Evolutionary conservation across 2,888 invertebrate genomes (phyloP).

Genomic region (Pterostichus madidus): DNA sequence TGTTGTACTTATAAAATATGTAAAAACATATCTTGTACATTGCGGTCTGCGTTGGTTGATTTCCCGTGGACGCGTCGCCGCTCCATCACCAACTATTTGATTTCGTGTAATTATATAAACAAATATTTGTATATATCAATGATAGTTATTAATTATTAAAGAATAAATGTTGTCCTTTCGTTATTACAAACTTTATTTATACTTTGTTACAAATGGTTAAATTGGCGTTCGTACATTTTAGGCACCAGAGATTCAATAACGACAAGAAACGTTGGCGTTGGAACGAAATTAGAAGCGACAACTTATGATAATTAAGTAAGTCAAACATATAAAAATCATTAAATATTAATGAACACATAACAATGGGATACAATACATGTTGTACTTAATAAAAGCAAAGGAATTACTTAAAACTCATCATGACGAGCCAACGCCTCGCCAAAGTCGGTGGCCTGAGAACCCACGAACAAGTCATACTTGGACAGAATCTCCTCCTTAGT

Average conservation of each 20-base stretch:
- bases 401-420: conserved; percentile 90
- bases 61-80: conserved; percentile 26
- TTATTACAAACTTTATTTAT: conserved; percentile 68
- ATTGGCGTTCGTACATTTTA: conserved; percentile 19
- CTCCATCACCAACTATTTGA: conserved; percentile 14
- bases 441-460: conserved; percentile 99
- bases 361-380: conserved; percentile 22
- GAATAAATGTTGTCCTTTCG: conserved; percentile 74
- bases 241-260: conserved; percentile 40
- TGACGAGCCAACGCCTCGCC: conserved; percentile 97
- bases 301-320: not conserved
- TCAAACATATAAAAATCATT: not conserved
- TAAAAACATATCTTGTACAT: conserved; percentile 67
- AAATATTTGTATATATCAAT: conserved; percentile 71
- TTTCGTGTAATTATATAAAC: conserved; percentile 61
- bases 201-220: conserved; percentile 20
- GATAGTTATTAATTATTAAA: conserved; percentile 72
- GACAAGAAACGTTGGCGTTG: not conserved
- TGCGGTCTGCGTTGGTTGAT: conserved; percentile 42
- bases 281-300: not conserved
- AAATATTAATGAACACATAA: conserved; percentile 49
- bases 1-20: conserved; percentile 64
- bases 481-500: conserved; percentile 93
- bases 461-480: conserved; percentile 98
- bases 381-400: too few relatives aligned